Percentiles rank a stretch among this genome's conserved stretches.
These are phyloP conservation scores for Ecliptopera silaceata DNA, from an alignment of 2,888 invertebrate species.

Conservation along the genomic window DNA sequence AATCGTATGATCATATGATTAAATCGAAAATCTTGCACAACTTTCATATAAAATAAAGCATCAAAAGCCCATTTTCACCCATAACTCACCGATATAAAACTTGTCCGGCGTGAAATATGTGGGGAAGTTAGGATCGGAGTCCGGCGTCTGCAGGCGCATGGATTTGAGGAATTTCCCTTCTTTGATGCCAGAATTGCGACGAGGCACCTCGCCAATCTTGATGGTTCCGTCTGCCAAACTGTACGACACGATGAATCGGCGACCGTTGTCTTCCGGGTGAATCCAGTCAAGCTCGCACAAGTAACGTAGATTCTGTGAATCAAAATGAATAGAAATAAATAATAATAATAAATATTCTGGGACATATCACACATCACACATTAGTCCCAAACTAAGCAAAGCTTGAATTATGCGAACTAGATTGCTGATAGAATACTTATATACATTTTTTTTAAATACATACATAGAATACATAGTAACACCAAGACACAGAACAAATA, in stretches of 20 bases:
- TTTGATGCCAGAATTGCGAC: constrained; percentile 88
- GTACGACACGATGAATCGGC: constrained; percentile 90
- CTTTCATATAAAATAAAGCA: too few relatives aligned
- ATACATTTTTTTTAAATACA: too few relatives aligned
- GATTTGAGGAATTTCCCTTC: constrained; percentile 90
- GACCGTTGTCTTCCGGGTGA: constrained; percentile 89
- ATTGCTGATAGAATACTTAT: too few relatives aligned
- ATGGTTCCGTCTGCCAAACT: constrained; percentile 89
- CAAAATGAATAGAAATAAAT: constrained; percentile 11
- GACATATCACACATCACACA: too few relatives aligned
- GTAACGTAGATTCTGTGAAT: constrained; percentile 85
- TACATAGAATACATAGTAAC: too few relatives aligned
- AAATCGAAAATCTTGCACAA: too few relatives aligned
- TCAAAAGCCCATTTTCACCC: too few relatives aligned
- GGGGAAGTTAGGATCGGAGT: constrained; percentile 86
- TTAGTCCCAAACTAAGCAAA: too few relatives aligned
- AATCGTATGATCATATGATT: too few relatives aligned
- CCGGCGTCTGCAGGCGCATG: constrained; percentile 86
- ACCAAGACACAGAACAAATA: too few relatives aligned
- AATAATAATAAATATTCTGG: too few relatives aligned
- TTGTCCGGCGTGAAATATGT: constrained; percentile 90
- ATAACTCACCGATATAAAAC: constrained; percentile 87
- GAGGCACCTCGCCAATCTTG: constrained; percentile 88
- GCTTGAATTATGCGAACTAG: too few relatives aligned
- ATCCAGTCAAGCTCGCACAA: constrained; percentile 89